Evolutionary conservation across 2,797 vertebrate genomes (phyloP).

Genomic region (Caiman crocodilus): DNA sequence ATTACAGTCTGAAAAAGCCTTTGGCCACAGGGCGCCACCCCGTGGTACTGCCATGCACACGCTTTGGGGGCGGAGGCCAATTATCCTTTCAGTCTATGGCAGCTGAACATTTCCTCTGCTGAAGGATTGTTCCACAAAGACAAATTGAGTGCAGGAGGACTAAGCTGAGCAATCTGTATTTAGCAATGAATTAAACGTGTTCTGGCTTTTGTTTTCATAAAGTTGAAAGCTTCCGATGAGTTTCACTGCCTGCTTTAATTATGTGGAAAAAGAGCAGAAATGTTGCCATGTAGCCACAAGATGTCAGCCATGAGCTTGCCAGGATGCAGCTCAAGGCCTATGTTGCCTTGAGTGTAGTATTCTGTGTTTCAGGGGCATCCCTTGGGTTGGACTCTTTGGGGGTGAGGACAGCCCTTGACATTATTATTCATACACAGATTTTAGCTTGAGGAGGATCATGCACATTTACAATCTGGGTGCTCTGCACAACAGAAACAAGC

Average conservation of each 20-base stretch:
- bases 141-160: background rate
- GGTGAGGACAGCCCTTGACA: no score
- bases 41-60: background rate
- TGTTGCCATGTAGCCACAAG: slow-evolving; percentile 40
- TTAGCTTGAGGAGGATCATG: background rate
- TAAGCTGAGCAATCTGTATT: background rate
- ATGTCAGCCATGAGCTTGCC: slow-evolving; percentile 76
- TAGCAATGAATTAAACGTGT: background rate
- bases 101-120: background rate
- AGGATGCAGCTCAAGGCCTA: background rate
- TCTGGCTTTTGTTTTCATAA: background rate
- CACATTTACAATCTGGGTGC: background rate
- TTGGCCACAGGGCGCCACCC: background rate
- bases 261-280: background rate
- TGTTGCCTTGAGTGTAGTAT: no score
- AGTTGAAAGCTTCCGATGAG: background rate
- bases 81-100: no score
- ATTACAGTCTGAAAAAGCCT: no score
- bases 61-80: background rate
- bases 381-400: fast-evolving
- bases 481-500: background rate
- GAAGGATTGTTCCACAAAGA: background rate
- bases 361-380: background rate
- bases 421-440: background rate
- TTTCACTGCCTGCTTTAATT: background rate